These are phyloP conservation scores for Zaprionus gabonicus DNA, from an alignment of 1,140 invertebrate genomes.

Conservation along the genomic window DNA sequence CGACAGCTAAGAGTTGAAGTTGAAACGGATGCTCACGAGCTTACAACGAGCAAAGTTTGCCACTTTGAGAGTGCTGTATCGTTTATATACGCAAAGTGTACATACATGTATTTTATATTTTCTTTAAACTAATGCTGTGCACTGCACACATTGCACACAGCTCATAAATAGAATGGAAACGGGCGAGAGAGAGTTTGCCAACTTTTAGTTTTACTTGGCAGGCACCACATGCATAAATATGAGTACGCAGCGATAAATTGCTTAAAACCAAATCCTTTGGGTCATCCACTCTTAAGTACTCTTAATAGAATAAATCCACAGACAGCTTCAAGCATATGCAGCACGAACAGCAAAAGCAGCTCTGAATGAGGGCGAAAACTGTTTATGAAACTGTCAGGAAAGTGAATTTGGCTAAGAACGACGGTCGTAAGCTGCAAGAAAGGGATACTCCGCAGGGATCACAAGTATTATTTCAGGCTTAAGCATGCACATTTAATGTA, in stretches of 20 bases:
- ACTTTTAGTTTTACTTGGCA: constrained; percentile 60
- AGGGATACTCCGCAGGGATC: not conserved
- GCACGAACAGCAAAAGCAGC: not conserved
- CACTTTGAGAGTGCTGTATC: constrained; percentile 32
- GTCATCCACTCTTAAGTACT: constrained; percentile 54
- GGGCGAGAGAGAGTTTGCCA: constrained; percentile 34
- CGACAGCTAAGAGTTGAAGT: constrained; percentile 24
- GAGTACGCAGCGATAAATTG: constrained; percentile 26
- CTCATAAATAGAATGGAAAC: constrained; percentile 68
- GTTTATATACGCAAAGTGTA: not conserved
- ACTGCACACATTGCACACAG: not conserved
- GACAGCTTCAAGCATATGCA: constrained; percentile 3
- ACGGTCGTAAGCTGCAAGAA: not conserved
- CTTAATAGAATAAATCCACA: constrained; percentile 46
- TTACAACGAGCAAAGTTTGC: constrained; percentile 52
- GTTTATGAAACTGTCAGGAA: constrained; percentile 2
- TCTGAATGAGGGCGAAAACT: not conserved
- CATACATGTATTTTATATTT: constrained; percentile 22
- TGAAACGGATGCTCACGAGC: constrained; percentile 48
- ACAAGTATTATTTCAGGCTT: not conserved
- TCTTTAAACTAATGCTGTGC: constrained; percentile 46
- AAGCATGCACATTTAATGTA: not conserved
- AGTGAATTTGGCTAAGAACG: not conserved
- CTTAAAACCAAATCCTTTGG: constrained; percentile 48
- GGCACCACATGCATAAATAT: constrained; percentile 47